Evolutionary conservation across 23 tunicate genomes (phyloP).

Genomic region (Oikopleura vanhoeffeni): DNA sequence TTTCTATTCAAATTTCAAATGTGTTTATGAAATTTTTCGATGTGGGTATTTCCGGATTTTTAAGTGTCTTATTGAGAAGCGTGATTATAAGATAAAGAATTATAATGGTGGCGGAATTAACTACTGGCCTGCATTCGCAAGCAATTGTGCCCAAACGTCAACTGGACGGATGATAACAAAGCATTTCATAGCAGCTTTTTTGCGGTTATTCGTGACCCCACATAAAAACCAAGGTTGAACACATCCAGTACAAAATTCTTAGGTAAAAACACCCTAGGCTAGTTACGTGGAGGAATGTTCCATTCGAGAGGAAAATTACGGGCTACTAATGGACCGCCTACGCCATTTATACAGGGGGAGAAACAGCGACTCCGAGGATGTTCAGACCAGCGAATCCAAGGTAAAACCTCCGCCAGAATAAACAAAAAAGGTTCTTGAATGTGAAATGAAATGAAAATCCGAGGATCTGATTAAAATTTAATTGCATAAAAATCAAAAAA

Average conservation of each 20-base stretch:
- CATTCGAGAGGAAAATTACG: slow-evolving; percentile 65
- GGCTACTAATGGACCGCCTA: slow-evolving; percentile 83
- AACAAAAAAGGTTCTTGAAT: no score
- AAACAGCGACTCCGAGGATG: slow-evolving; percentile 79
- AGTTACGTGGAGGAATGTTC: slow-evolving; percentile 47
- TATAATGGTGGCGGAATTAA: slow-evolving; percentile 51
- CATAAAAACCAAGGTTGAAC: slow-evolving; percentile 39
- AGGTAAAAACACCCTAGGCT: slow-evolving; percentile 37
- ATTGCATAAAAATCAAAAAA: no score
- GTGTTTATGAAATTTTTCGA: background rate
- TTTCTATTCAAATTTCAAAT: background rate
- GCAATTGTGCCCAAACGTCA: slow-evolving; percentile 35
- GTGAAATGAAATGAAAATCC: no score
- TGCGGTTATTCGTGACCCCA: slow-evolving; percentile 37
- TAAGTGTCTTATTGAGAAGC: slow-evolving; percentile 21
- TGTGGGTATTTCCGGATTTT: background rate
- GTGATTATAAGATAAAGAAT: slow-evolving; percentile 47
- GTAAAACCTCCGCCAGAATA: slow-evolving; percentile 56
- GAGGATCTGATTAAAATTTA: no score
- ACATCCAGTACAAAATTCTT: slow-evolving; percentile 24
- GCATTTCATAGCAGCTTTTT: slow-evolving; percentile 65
- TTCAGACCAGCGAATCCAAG: slow-evolving; percentile 54
- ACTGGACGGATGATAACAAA: slow-evolving; percentile 55
- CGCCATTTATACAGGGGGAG: slow-evolving; percentile 73
- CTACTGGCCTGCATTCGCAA: slow-evolving; percentile 66